Base-by-base conservation (phyloP, 2,888 invertebrate genomes). In the Epinotia bilunana region DNA sequence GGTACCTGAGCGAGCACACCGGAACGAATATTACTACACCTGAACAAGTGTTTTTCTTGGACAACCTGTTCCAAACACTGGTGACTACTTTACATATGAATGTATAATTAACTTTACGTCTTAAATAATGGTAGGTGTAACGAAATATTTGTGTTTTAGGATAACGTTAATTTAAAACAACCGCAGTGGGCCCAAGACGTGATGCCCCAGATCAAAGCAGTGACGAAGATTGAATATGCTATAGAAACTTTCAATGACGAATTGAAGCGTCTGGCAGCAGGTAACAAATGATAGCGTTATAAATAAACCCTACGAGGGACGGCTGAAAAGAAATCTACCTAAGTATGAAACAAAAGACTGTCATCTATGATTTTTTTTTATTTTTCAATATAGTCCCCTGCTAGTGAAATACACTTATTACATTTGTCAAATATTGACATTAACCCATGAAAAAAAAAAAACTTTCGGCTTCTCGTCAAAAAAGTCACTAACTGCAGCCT, bases 61-160 rank as follows among this genome's bases (percentile, higher is more conserved):
- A 94, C 77, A 94, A 94, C 77, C 83, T 93, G 60, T 91, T 93
- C 77, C 94, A 94, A 83, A 87, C 94, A 57, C 85, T 94, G 89
- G 94, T 94, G 85, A 76, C 86, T 82, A 55, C 53, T 63, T 58
- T 7, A 55, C 53, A 39, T 57, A 18, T 68, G 6, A 28, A 55
- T n/a, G 13, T 12, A 53, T 11, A 61, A 3, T 72, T 55, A 23
- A 39, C 13, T 43, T 63, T 57, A 63, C 20, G 71, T 64, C 61
- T 76, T 43, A 69, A 57, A n/a, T n/a, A 20, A 64, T 9, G n/a
- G n/a, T 49, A 58, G 76, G 20, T 55, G n/a, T 67, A 49, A 39
- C 46, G 64, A n/a, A 60, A 9, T 57, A 33, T 18, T 64, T 53
- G 61, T 49, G 43, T 87, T 91, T 78, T 77, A 94, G 94, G 83